A percentile compares a stretch with the other conserved stretches of the same genome.
Evolutionary conservation across 1,140 invertebrate species (phyloP).

Genomic region (Akabosia matsudoensis): DNA sequence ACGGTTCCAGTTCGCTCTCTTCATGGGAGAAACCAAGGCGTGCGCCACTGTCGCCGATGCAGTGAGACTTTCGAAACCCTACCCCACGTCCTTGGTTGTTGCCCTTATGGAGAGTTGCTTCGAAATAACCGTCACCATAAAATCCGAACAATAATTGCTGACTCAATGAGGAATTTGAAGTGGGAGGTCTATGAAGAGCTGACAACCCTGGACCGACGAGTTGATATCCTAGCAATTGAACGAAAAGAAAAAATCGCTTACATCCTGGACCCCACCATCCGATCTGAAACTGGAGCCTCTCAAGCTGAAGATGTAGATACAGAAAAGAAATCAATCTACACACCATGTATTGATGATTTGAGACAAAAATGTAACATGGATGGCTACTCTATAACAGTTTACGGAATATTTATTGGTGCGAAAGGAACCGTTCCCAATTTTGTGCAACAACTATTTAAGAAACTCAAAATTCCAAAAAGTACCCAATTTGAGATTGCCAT

Average conservation of each 20-base stretch:
- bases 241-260: background rate
- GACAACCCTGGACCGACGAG: background rate
- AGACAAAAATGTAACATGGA: background rate
- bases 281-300: background rate
- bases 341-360: background rate
- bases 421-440: background rate
- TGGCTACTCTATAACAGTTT: slow-evolving; percentile 7
- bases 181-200: no score
- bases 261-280: slow-evolving; percentile 21
- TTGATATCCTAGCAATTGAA: background rate
- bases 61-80: background rate
- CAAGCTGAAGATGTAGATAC: slow-evolving; percentile 12
- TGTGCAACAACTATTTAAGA: background rate
- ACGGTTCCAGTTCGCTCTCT: no score
- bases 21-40: no score
- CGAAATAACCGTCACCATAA: background rate
- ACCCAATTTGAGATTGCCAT: background rate
- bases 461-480: background rate
- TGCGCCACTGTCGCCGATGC: background rate
- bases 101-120: background rate
- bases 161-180: background rate
- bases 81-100: background rate
- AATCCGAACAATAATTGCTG: background rate
- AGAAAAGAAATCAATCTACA: background rate
- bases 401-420: slow-evolving; percentile 19